These are phyloP conservation scores for Ceramica pisi DNA, from an alignment of 2,888 invertebrate genomes.

Conservation along the genomic window DNA sequence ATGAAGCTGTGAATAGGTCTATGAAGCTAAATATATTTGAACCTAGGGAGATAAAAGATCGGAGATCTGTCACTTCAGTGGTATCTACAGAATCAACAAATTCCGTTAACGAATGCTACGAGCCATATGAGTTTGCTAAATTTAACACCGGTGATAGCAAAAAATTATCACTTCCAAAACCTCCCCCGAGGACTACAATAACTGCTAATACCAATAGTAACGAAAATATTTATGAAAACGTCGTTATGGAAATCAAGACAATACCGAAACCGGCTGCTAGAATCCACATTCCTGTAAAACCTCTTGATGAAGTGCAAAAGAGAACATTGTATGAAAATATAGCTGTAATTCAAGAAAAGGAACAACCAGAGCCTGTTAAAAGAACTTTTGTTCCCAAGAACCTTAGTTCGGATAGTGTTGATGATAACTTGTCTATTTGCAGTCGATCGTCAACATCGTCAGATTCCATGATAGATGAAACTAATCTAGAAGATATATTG, in stretches of 20 bases:
- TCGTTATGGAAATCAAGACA: slow-evolving; percentile 71
- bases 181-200: slow-evolving; percentile 78
- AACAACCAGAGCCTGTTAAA: slow-evolving; percentile 78
- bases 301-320: slow-evolving; percentile 71
- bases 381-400: slow-evolving; percentile 72
- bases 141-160: slow-evolving; percentile 57
- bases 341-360: slow-evolving; percentile 72
- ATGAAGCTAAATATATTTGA: slow-evolving; percentile 82
- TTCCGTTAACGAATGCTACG: slow-evolving; percentile 86
- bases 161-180: slow-evolving; percentile 74
- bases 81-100: slow-evolving; percentile 77
- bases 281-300: slow-evolving; percentile 79
- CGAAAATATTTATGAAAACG: slow-evolving; percentile 83
- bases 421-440: slow-evolving; percentile 68
- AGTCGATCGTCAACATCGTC: slow-evolving; percentile 86
- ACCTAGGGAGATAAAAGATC: slow-evolving; percentile 72
- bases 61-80: slow-evolving; percentile 76
- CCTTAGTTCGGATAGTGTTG: slow-evolving; percentile 68
- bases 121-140: slow-evolving; percentile 81
- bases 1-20: slow-evolving; percentile 78
- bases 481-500: slow-evolving; percentile 87
- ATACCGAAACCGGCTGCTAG: slow-evolving; percentile 84
- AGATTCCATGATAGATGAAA: slow-evolving; percentile 86
- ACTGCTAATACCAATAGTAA: slow-evolving; percentile 56
- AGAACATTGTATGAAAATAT: slow-evolving; percentile 84